A percentile compares a stretch with the other conserved stretches of the same genome.
Evolutionary conservation across 2,888 invertebrate species (phyloP).

Genomic region (Andrena marginata): DNA sequence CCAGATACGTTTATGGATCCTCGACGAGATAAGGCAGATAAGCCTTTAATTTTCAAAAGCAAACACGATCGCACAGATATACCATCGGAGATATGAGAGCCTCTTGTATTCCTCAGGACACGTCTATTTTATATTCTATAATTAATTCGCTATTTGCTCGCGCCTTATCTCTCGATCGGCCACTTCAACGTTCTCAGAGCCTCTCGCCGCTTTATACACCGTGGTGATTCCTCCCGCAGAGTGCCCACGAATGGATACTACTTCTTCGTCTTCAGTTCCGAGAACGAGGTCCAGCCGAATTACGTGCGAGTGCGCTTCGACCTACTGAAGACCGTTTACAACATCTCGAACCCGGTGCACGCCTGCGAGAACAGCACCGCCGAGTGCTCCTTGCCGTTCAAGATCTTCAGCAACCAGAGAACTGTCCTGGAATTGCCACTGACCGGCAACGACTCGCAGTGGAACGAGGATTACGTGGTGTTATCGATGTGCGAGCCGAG

Average conservation of each 20-base stretch:
- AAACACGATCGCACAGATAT: conserved; percentile 5
- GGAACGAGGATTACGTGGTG: conserved; percentile 91
- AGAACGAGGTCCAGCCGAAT: conserved; percentile 91
- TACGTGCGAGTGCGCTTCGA: conserved; percentile 90
- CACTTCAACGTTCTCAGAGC: too few relatives aligned
- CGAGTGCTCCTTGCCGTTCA: conserved; percentile 88
- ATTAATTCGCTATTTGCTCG: too few relatives aligned
- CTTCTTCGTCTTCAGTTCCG: conserved; percentile 93
- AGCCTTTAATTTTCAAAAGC: background rate
- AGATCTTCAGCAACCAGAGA: conserved; percentile 90
- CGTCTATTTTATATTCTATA: too few relatives aligned
- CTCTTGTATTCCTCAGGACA: background rate
- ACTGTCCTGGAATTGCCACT: conserved; percentile 90
- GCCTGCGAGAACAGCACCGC: conserved; percentile 89
- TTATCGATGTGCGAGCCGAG: conserved; percentile 91
- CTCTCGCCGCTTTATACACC: too few relatives aligned
- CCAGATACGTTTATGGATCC: conserved; percentile 2
- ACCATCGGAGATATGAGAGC: background rate
- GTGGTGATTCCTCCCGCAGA: conserved; percentile 82
- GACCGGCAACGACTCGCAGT: conserved; percentile 88
- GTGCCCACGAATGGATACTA: conserved; percentile 92
- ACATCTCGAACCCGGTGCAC: conserved; percentile 88
- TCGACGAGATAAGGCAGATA: conserved; percentile 7
- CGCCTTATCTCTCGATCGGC: too few relatives aligned
- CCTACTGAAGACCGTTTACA: conserved; percentile 90